These are phyloP conservation scores for Eupithecia inturbata DNA, from an alignment of 2,888 invertebrate genomes.

Conservation along the genomic window DNA sequence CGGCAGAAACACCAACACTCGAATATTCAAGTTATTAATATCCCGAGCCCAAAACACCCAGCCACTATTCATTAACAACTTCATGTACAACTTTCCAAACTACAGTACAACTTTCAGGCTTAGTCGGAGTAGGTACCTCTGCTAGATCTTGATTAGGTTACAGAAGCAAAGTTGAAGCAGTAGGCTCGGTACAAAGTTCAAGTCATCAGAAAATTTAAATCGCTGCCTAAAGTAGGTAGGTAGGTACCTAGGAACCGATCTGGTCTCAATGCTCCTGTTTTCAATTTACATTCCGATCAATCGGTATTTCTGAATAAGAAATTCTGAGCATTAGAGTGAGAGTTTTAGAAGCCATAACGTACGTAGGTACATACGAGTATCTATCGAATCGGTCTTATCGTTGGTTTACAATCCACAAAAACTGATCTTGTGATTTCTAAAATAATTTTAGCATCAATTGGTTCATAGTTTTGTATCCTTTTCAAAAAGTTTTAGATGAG, in stretches of 20 bases:
- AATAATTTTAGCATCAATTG: no score
- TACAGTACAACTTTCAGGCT: constrained; percentile 43
- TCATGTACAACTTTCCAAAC: constrained; percentile 45
- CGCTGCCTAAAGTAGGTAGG: not conserved
- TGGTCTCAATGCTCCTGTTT: not conserved
- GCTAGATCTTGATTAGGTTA: constrained; percentile 13
- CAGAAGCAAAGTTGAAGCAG: constrained; percentile 8
- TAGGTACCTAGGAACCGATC: not conserved
- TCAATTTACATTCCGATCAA: constrained; percentile 5
- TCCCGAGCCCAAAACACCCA: constrained; percentile 25
- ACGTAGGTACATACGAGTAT: no score
- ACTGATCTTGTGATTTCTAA: not conserved
- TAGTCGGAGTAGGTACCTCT: not conserved
- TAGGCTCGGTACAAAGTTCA: constrained; percentile 1
- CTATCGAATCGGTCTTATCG: no score
- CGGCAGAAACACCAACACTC: constrained; percentile 15
- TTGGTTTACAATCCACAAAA: not conserved
- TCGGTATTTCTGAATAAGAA: not conserved
- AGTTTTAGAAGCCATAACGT: not conserved
- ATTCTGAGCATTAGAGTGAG: not conserved
- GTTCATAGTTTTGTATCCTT: no score
- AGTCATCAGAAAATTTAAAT: not conserved
- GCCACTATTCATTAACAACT: constrained; percentile 43
- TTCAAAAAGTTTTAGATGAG: no score
- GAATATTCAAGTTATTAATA: constrained; percentile 23